phyloP scores from a whole-genome alignment of 2,888 invertebrate genomes.

The Chrysotoxum bicinctum region DNA sequence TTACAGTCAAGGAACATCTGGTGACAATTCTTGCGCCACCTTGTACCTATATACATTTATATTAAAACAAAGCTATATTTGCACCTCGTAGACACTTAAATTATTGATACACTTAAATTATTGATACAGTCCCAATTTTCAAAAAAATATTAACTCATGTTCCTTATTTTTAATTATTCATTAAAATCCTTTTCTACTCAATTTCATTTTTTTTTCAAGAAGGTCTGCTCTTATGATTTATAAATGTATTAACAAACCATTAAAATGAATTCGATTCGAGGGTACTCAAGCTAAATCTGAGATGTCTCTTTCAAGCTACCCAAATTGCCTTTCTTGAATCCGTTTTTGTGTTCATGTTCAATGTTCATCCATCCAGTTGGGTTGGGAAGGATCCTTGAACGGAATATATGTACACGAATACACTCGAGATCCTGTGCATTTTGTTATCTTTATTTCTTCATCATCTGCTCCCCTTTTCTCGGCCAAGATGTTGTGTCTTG shows the following conservation, averaged over 20 bases:
- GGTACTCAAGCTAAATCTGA: constrained; percentile 29
- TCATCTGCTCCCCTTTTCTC: not conserved
- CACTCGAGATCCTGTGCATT: constrained; percentile 18
- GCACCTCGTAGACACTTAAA: too few species aligned
- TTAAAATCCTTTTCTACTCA: not conserved
- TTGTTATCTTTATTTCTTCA: constrained; percentile 42
- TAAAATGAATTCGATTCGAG: constrained; percentile 44
- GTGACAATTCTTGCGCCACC: too few species aligned
- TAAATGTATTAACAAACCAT: constrained; percentile 38
- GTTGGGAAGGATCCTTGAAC: not conserved
- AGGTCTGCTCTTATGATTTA: not conserved
- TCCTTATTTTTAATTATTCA: not conserved
- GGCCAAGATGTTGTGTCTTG: not conserved
- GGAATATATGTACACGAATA: not conserved
- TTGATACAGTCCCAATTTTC: too few species aligned
- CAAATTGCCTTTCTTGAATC: constrained; percentile 52
- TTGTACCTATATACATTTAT: too few species aligned
- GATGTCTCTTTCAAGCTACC: constrained; percentile 22
- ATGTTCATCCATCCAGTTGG: not conserved
- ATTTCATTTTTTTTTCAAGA: not conserved
- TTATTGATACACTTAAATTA: too few species aligned
- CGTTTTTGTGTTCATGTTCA: constrained; percentile 12
- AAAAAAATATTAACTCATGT: too few species aligned
- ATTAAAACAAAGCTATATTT: too few species aligned
- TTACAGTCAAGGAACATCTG: too few species aligned